phyloP scores from a whole-genome alignment of 2,797 vertebrate species.

The Crypturellus tataupa region DNA sequence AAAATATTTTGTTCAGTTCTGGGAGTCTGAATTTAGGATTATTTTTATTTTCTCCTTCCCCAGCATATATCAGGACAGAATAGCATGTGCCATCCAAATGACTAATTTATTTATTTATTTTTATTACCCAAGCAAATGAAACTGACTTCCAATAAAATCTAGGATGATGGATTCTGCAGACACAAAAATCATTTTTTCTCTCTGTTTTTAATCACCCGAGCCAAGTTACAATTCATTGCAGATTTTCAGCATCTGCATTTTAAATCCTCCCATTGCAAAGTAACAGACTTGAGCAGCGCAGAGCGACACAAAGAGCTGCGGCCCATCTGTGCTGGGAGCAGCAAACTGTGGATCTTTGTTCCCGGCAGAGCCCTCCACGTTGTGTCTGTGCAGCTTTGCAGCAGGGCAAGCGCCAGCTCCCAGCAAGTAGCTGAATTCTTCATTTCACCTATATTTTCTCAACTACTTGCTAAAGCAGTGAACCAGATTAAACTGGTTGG shows the following conservation, averaged over 20 bases:
- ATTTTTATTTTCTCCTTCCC: constrained; percentile 34
- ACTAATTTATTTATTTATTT: neutral
- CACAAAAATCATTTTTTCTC: neutral
- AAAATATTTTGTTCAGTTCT: neutral
- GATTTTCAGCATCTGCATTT: constrained; percentile 34
- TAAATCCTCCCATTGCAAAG: constrained; percentile 1
- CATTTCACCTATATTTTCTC: constrained; percentile 60
- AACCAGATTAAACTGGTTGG: constrained; percentile 72
- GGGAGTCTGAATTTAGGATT: neutral
- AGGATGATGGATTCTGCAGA: neutral
- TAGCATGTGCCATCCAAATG: neutral
- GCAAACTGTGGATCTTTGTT: neutral
- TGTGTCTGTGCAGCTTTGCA: neutral
- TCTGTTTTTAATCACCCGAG: neutral
- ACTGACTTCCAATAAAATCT: neutral
- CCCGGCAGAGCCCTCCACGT: neutral
- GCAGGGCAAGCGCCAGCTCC: neutral
- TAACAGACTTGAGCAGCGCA: neutral
- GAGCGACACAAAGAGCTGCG: neutral
- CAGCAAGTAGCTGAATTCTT: neutral
- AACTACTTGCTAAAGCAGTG: constrained; percentile 39
- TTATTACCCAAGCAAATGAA: constrained; percentile 9
- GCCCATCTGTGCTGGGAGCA: neutral
- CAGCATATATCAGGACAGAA: neutral
- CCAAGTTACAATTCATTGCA: constrained; percentile 15